Evolutionary conservation across 1,140 invertebrate species (phyloP).

Genomic region (Drosophila funebris): DNA sequence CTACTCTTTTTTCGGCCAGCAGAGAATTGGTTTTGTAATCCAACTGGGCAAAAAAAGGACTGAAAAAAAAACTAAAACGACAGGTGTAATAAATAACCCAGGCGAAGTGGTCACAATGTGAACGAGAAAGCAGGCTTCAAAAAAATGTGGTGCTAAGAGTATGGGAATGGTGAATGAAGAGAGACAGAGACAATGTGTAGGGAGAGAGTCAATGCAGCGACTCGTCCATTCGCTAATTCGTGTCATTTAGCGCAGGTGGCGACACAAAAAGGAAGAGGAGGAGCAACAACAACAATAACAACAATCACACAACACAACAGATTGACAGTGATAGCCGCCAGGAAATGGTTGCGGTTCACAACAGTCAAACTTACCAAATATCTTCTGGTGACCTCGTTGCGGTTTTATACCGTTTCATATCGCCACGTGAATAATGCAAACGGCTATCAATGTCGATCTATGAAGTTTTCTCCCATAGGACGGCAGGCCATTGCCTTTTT

Average conservation of each 20-base stretch:
- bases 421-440: slow-evolving; percentile 27
- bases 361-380: slow-evolving; percentile 57
- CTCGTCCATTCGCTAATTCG: slow-evolving; percentile 68
- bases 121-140: slow-evolving; percentile 4
- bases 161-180: background rate
- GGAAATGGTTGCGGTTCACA: slow-evolving; percentile 62
- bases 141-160: slow-evolving; percentile 30
- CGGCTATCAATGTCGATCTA: slow-evolving; percentile 38
- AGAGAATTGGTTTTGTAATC: slow-evolving; percentile 45
- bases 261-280: slow-evolving; percentile 57
- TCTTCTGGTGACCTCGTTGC: slow-evolving; percentile 57
- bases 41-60: slow-evolving; percentile 43
- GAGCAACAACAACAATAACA: slow-evolving; percentile 1
- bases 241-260: slow-evolving; percentile 78
- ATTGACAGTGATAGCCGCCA: slow-evolving; percentile 70
- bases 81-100: slow-evolving; percentile 80
- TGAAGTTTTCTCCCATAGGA: slow-evolving; percentile 21
- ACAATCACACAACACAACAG: slow-evolving; percentile 39
- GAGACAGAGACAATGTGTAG: slow-evolving; percentile 4
- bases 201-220: slow-evolving; percentile 8
- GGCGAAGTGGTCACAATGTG: slow-evolving; percentile 51
- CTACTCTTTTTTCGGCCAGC: slow-evolving; percentile 38
- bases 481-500: slow-evolving; percentile 9
- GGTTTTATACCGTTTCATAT: slow-evolving; percentile 13
- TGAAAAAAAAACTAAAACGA: slow-evolving; percentile 63